phyloP scores from a whole-genome alignment of 2,888 invertebrate genomes.

The Apocheima hispidaria region DNA sequence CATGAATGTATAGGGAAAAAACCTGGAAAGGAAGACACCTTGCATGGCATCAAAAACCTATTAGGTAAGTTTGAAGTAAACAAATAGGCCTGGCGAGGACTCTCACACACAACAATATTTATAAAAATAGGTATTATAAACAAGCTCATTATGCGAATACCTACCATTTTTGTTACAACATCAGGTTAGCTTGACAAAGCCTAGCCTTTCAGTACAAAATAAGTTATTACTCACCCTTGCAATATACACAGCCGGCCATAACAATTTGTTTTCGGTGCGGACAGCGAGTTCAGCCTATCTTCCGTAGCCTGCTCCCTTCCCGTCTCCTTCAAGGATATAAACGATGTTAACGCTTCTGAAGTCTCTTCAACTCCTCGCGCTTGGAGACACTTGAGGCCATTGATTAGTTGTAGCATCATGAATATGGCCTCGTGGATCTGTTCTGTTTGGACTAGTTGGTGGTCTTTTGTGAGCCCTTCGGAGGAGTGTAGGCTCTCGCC shows the following conservation, averaged over 20 bases:
- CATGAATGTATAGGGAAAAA: too few relatives aligned
- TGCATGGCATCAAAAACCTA: too few relatives aligned
- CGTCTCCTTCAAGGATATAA: conserved; percentile 89
- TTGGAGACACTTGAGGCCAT: conserved; percentile 93
- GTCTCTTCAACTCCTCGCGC: conserved; percentile 94
- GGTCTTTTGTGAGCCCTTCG: conserved; percentile 78
- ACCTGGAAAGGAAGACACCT: too few relatives aligned
- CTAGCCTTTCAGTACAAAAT: background rate
- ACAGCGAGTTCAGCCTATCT: conserved; percentile 76
- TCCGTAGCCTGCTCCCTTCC: conserved; percentile 71
- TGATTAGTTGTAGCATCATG: conserved; percentile 92
- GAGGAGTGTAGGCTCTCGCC: conserved; percentile 86
- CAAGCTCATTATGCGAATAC: too few relatives aligned
- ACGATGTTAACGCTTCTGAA: conserved; percentile 89
- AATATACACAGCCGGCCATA: conserved; percentile 90
- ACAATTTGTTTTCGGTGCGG: conserved; percentile 79
- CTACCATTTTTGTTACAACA: too few relatives aligned
- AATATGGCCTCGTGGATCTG: conserved; percentile 90
- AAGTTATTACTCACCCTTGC: conserved; percentile 87
- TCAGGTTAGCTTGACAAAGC: too few relatives aligned
- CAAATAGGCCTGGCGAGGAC: too few relatives aligned
- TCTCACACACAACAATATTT: too few relatives aligned
- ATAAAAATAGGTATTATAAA: too few relatives aligned
- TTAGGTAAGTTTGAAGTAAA: too few relatives aligned
- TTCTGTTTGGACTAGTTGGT: conserved; percentile 78